Evolutionary conservation across 2,888 invertebrate genomes (phyloP).

Genomic region (Desoria tigrina): DNA sequence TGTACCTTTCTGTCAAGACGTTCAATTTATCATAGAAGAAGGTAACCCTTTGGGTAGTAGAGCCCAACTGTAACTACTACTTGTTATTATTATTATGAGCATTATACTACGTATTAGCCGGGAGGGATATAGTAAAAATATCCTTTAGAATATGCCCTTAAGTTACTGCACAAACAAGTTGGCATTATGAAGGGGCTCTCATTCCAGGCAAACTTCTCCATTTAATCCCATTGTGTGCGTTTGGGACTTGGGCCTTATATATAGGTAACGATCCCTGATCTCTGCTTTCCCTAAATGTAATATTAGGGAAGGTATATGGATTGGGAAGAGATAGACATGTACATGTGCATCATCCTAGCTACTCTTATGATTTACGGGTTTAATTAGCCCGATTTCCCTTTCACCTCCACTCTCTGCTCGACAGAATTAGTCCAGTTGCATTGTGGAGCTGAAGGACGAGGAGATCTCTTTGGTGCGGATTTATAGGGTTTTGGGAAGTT

Average conservation of each 20-base stretch:
- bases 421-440: conserved; percentile 2
- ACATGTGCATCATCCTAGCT: conserved; percentile 6
- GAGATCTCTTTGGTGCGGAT: background rate
- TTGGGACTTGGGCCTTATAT: conserved; percentile 3
- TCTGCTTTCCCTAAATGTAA: background rate
- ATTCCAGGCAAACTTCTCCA: conserved; percentile 2
- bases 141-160: too few species aligned
- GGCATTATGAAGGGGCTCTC: background rate
- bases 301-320: background rate
- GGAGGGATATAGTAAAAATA: too few species aligned
- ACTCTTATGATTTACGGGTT: conserved; percentile 43
- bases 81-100: conserved; percentile 10
- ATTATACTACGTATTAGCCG: too few species aligned
- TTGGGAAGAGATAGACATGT: background rate
- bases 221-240: conserved; percentile 11
- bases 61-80: background rate
- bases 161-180: too few species aligned
- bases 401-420: conserved; percentile 13
- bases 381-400: conserved; percentile 39
- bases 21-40: conserved; percentile 32
- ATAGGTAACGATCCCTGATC: conserved; percentile 2
- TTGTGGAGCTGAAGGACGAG: background rate
- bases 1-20: conserved; percentile 28
- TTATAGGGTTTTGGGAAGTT: too few species aligned
- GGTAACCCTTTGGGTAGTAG: conserved; percentile 13